Percentiles rank a stretch among this genome's conserved stretches.
These are phyloP conservation scores for Acanthornis magna DNA, from an alignment of 2,797 vertebrate genomes.

Conservation along the genomic window DNA sequence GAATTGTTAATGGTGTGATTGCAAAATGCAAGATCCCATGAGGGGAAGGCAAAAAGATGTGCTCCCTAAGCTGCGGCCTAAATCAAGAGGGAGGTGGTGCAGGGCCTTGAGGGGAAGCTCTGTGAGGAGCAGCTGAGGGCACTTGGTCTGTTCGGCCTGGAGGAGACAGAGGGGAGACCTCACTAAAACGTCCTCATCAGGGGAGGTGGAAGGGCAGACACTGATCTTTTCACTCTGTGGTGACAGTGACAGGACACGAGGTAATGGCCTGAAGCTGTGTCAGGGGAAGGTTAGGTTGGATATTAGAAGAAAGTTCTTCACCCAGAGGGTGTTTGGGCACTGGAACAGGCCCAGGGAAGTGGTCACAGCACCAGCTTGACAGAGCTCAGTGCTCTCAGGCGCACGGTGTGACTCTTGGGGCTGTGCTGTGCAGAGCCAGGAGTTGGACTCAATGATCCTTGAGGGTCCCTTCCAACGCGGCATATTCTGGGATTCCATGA, in stretches of 20 bases:
- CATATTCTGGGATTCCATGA: background rate
- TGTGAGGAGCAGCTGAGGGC: background rate
- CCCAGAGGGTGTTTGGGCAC: too few species aligned
- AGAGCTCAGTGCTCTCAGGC: background rate
- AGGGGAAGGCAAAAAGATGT: background rate
- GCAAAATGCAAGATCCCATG: background rate
- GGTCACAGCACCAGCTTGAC: background rate
- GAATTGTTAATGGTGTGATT: background rate
- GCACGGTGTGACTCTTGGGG: background rate
- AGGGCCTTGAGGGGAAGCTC: background rate
- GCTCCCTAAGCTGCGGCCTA: background rate
- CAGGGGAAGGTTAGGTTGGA: background rate
- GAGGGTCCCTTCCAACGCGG: background rate
- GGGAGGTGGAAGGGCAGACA: background rate
- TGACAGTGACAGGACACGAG: accelerated
- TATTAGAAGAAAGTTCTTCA: background rate
- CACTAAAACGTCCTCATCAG: too few species aligned
- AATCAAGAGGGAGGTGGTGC: background rate
- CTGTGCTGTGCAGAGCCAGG: background rate
- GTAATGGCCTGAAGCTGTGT: background rate
- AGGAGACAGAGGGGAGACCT: background rate
- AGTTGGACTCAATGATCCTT: too few species aligned
- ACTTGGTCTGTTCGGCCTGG: background rate
- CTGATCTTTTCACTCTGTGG: background rate
- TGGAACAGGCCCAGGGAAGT: background rate